Base-by-base conservation (phyloP, 2,888 invertebrate species). In the Limnephilus rhombicus region DNA sequence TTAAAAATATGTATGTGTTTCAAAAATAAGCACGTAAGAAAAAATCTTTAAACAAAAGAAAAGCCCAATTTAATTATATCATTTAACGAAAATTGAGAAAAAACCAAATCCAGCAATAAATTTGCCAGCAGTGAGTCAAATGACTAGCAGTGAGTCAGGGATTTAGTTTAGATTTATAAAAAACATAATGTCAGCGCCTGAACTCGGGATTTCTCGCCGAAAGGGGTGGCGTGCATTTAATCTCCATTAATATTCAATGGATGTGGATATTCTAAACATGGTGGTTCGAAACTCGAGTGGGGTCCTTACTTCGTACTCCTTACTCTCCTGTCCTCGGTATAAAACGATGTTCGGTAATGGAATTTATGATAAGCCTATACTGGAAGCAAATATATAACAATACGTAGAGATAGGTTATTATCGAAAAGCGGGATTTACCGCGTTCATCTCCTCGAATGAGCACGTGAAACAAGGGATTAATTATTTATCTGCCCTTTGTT, bases 161-260 rank as follows among this genome's bases (percentile, higher is more conserved):
- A 7, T 68, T n/a, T 24, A 24, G 24, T 68, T 68, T 68, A 68
- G n/a, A 9, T 68, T 68, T 68, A 24, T 68, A 68, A 68, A 68
- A n/a, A 68, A 68, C 68, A 53, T 15, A 68, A 68, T 68, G n/a
- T 68, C 68, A 24, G 68, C 24, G 24, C 68, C 24, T 68, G 9
- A 68, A 68, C 24, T 68, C 2, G 24, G 68, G 68, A 68, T 68
- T 68, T 2, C 68, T 24, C 24, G 9, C 24, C 9, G 24, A 68
- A 80, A 34, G 80, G 91, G 85, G 34, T 87, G 89, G 80, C 89
- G 88, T 92, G 92, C 93, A 93, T 93, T 93, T 93, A 92, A 93
- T 93, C 92, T 85, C 92, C 92, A 93, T 93, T 92, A 93, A 93
- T 93, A 93, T 93, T 93, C 93, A 82, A 85, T 34, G 85, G 91